Evolutionary conservation across 2,797 vertebrate species (phyloP).

Genomic region (Clarias fuscus): DNA sequence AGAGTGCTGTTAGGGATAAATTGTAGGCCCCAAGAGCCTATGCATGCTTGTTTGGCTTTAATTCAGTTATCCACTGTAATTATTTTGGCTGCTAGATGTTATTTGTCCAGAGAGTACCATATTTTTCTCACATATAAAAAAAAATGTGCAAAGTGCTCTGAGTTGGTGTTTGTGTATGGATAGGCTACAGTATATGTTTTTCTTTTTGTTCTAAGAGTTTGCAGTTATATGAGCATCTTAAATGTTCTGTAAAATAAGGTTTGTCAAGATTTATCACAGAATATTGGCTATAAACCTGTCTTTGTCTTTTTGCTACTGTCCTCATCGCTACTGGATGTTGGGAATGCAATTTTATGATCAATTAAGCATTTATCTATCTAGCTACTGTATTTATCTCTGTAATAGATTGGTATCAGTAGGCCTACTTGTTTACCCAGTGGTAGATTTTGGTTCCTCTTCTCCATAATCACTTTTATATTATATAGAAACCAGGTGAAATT

Average conservation of each 20-base stretch:
- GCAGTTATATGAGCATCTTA: neutral
- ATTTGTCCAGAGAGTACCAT: neutral
- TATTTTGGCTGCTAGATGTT: neutral
- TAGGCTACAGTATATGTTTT: neutral
- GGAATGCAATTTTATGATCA: no score
- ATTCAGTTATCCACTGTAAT: conserved; percentile 24
- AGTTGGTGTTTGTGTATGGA: neutral
- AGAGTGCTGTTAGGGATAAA: neutral
- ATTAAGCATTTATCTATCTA: no score
- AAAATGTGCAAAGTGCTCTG: neutral
- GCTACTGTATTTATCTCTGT: no score
- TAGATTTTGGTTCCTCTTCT: neutral
- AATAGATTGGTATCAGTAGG: no score
- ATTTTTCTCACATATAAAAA: neutral
- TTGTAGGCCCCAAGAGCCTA: neutral
- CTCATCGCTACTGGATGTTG: no score
- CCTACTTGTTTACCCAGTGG: neutral
- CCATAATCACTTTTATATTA: neutral
- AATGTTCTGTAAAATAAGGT: neutral
- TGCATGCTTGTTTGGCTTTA: neutral
- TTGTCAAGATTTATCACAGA: neutral
- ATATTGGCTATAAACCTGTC: neutral
- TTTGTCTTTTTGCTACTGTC: no score
- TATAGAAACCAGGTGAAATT: neutral
- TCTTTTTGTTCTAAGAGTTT: neutral